phyloP scores from a whole-genome alignment of 2,797 vertebrate genomes.

The Paedocypris micromegethes region DNA sequence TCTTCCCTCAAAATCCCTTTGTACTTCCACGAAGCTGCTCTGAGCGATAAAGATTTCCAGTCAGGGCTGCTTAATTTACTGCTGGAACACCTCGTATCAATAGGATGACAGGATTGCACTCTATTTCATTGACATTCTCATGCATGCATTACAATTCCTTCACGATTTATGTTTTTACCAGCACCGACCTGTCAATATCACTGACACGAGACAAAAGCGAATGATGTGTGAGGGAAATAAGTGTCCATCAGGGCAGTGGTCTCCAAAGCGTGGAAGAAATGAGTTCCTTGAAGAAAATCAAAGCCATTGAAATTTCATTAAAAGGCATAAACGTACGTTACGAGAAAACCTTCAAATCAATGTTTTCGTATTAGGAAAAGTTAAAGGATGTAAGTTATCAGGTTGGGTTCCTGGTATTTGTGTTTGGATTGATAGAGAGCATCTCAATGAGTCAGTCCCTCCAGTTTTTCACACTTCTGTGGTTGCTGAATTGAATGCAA shows the following conservation, averaged over 20 bases:
- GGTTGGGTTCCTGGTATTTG: no score
- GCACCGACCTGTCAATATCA: background rate
- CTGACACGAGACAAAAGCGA: background rate
- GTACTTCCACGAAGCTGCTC: conserved; percentile 16
- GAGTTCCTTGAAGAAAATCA: background rate
- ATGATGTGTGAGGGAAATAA: background rate
- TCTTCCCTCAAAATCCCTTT: conserved; percentile 36
- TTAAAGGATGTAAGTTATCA: no score
- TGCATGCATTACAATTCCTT: conserved; percentile 14
- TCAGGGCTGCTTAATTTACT: conserved; percentile 15
- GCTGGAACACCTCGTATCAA: conserved; percentile 19
- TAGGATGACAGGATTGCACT: background rate
- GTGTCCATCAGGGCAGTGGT: background rate
- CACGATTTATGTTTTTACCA: background rate
- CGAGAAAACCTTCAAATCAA: background rate
- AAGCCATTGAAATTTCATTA: background rate
- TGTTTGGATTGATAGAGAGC: no score
- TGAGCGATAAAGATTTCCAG: conserved; percentile 20
- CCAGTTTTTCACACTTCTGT: no score
- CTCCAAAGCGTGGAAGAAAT: background rate
- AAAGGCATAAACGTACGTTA: background rate
- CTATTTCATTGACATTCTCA: conserved; percentile 1
- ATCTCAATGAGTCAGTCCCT: no score
- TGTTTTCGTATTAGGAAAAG: background rate
- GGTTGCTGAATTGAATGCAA: no score